Percentiles rank a stretch among this genome's conserved stretches.
Evolutionary conservation across 2,113 vertebrate genomes (phyloP).

Genomic region (Ornithorhynchus anatinus): DNA sequence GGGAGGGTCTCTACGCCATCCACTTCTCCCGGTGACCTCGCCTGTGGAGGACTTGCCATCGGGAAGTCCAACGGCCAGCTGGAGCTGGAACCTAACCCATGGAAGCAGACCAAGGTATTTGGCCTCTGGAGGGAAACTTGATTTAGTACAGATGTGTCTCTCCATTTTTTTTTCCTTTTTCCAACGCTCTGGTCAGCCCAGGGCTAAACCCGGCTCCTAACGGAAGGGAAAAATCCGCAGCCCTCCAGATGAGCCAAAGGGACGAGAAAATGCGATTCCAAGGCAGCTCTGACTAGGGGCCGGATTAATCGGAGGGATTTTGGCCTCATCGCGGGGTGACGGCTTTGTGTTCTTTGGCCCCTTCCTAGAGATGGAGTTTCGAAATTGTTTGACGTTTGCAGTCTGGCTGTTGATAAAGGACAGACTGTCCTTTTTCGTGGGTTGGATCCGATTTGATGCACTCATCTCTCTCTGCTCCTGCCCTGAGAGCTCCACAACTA

Average conservation of each 20-base stretch:
- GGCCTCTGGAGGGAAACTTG: neutral
- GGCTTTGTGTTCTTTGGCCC: constrained; percentile 15
- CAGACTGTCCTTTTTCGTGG: constrained; percentile 18
- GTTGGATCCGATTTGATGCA: neutral
- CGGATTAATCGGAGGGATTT: neutral
- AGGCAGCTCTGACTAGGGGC: neutral
- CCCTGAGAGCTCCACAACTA: neutral
- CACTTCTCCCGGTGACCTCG: neutral
- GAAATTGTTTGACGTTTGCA: constrained; percentile 10
- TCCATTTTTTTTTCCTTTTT: neutral
- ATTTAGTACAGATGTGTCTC: neutral
- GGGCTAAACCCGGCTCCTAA: neutral
- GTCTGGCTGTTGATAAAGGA: constrained; percentile 16
- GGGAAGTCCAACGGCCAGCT: neutral
- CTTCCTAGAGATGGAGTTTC: constrained; percentile 20
- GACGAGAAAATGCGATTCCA: neutral
- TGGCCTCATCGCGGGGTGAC: neutral
- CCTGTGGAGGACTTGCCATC: neutral
- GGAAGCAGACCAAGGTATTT: neutral
- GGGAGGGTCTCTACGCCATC: neutral
- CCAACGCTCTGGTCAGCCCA: neutral
- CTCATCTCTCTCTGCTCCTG: neutral
- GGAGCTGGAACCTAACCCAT: neutral
- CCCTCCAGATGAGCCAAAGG: neutral
- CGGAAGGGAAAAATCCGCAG: neutral